Conservation (phyloP, 92 coral and sea anemone species). For the Palythoa caribaeorum region DNA sequence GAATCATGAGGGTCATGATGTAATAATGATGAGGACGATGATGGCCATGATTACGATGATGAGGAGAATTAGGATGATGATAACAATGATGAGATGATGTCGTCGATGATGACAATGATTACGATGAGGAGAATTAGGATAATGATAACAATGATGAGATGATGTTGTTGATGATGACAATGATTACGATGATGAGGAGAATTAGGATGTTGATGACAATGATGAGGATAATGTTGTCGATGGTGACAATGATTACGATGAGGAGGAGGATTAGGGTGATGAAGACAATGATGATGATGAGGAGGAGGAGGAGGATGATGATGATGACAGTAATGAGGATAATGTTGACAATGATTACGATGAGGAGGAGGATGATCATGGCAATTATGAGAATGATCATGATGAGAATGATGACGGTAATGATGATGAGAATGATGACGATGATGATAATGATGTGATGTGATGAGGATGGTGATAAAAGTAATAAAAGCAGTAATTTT, state of each 20-base stretch:
- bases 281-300: not conserved
- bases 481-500: not conserved
- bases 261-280: not conserved
- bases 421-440: not conserved
- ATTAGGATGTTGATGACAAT: not conserved
- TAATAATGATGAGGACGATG: not conserved
- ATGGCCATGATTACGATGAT: not conserved
- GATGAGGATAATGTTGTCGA: not conserved
- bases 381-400: not conserved
- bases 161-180: not conserved
- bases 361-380: not conserved
- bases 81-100: not conserved
- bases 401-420: not conserved
- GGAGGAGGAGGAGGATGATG: not conserved
- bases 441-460: not conserved
- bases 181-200: not conserved
- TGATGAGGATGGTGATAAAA: not conserved
- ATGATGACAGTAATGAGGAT: not conserved
- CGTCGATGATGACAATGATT: not conserved
- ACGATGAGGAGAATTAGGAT: not conserved
- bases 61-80: not conserved
- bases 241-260: not conserved
- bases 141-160: not conserved
- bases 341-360: not conserved
- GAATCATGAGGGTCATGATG: not conserved